Evolutionary conservation across 1,140 invertebrate genomes (phyloP).

Genomic region (Drosophila ohnishii): DNA sequence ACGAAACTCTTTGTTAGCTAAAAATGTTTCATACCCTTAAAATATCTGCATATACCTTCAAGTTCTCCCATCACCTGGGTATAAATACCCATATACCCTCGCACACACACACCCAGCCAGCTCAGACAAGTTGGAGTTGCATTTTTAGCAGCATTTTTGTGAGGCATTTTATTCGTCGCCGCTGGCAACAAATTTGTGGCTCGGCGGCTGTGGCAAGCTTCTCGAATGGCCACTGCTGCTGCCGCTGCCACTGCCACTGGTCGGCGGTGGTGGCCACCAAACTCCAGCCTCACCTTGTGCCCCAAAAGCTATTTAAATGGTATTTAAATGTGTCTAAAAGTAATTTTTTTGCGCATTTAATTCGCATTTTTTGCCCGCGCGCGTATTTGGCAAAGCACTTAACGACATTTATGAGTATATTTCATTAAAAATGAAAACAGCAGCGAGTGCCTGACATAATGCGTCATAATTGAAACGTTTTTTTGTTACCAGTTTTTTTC

Average conservation of each 20-base stretch:
- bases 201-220: slow-evolving; percentile 31
- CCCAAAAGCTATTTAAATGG: slow-evolving; percentile 79
- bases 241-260: slow-evolving; percentile 32
- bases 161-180: slow-evolving; percentile 77
- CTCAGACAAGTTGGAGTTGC: slow-evolving; percentile 72
- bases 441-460: slow-evolving; percentile 63
- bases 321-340: slow-evolving; percentile 82
- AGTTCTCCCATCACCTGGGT: neutral
- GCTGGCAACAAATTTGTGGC: slow-evolving; percentile 75
- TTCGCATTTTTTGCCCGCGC: slow-evolving; percentile 57
- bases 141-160: slow-evolving; percentile 81
- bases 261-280: slow-evolving; percentile 31
- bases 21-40: neutral
- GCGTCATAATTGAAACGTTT: slow-evolving; percentile 48
- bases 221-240: slow-evolving; percentile 35
- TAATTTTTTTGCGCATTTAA: slow-evolving; percentile 80
- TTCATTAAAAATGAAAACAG: slow-evolving; percentile 63
- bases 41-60: neutral
- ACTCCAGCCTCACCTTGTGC: slow-evolving; percentile 71
- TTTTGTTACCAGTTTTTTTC: slow-evolving; percentile 18
- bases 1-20: too few relatives aligned
- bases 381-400: slow-evolving; percentile 52
- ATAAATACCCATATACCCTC: slow-evolving; percentile 17
- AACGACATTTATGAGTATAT: slow-evolving; percentile 60
- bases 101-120: neutral